A percentile compares a stretch with the other conserved stretches of the same genome.
These are phyloP conservation scores for Acanthochromis polyacanthus DNA, from an alignment of 2,113 vertebrate species.

Conservation along the genomic window DNA sequence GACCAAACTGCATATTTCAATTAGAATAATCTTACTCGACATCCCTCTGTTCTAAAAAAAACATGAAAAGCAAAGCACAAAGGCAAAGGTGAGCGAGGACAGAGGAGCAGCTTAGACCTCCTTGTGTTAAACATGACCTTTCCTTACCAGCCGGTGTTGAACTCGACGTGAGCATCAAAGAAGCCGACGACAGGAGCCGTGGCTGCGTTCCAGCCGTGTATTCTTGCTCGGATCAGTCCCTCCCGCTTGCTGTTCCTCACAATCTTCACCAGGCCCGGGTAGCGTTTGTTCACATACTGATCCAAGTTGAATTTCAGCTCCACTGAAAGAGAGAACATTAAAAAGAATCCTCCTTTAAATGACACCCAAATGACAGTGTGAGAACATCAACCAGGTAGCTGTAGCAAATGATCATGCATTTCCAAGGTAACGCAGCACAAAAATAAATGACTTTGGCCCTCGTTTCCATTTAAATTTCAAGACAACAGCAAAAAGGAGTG, in stretches of 20 bases:
- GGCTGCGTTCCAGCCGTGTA: slow-evolving; percentile 96
- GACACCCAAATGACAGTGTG: slow-evolving; percentile 11
- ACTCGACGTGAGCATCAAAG: slow-evolving; percentile 98
- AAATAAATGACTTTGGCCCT: not conserved
- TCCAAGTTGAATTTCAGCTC: slow-evolving; percentile 97
- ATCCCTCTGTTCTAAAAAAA: slow-evolving; percentile 22
- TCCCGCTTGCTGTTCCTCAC: slow-evolving; percentile 94
- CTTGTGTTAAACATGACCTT: slow-evolving; percentile 50
- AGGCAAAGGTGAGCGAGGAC: slow-evolving; percentile 45
- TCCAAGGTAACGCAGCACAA: not conserved
- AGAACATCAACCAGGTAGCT: slow-evolving; percentile 16
- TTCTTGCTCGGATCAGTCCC: slow-evolving; percentile 95
- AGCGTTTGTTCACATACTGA: slow-evolving; percentile 94
- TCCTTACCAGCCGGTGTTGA: slow-evolving; percentile 96
- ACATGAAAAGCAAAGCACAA: slow-evolving; percentile 43
- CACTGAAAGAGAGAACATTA: slow-evolving; percentile 80
- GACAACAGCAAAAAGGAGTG: no score
- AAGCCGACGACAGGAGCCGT: slow-evolving; percentile 93
- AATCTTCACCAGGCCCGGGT: slow-evolving; percentile 96
- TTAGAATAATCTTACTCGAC: slow-evolving; percentile 51
- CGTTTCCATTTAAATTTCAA: no score
- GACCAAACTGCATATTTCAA: slow-evolving; percentile 36
- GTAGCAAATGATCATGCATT: slow-evolving; percentile 3
- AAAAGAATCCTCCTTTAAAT: slow-evolving; percentile 4
- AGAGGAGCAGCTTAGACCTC: slow-evolving; percentile 16